These are phyloP conservation scores for Sinosuthora webbiana DNA, from an alignment of 2,113 vertebrate species.

Conservation along the genomic window DNA sequence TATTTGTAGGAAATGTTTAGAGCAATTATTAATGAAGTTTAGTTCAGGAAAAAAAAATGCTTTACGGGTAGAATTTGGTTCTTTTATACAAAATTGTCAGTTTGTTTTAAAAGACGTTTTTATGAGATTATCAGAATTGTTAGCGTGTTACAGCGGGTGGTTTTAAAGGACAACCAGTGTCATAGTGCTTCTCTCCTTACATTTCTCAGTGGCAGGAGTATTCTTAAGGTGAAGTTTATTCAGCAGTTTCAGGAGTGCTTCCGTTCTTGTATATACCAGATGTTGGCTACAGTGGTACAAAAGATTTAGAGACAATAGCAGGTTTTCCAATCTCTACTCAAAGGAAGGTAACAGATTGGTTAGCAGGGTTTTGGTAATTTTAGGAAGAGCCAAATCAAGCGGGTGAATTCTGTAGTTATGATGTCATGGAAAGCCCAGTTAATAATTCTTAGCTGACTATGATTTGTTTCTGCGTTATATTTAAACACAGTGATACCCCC, in stretches of 20 bases:
- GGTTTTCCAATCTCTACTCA: background rate
- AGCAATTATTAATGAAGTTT: background rate
- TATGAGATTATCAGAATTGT: background rate
- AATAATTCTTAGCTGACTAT: background rate
- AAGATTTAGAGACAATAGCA: background rate
- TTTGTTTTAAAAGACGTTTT: background rate
- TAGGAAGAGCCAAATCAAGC: background rate
- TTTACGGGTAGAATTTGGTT: background rate
- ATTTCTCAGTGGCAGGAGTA: background rate
- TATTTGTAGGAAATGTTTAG: background rate
- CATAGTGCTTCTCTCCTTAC: background rate
- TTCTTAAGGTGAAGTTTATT: background rate
- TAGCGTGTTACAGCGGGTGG: background rate
- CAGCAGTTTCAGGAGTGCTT: background rate
- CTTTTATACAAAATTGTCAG: background rate
- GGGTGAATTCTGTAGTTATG: background rate
- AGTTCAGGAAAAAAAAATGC: background rate
- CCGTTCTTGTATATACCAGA: background rate
- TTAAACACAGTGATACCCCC: background rate
- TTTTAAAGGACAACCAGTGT: background rate
- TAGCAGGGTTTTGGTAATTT: background rate
- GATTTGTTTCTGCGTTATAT: background rate
- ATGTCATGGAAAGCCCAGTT: background rate
- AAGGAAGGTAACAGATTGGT: background rate
- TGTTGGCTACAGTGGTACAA: background rate